Percentiles rank a stretch among this genome's conserved stretches.
phyloP scores from a whole-genome alignment of 2,113 vertebrate genomes.

The Sinocyclocheilus grahami region DNA sequence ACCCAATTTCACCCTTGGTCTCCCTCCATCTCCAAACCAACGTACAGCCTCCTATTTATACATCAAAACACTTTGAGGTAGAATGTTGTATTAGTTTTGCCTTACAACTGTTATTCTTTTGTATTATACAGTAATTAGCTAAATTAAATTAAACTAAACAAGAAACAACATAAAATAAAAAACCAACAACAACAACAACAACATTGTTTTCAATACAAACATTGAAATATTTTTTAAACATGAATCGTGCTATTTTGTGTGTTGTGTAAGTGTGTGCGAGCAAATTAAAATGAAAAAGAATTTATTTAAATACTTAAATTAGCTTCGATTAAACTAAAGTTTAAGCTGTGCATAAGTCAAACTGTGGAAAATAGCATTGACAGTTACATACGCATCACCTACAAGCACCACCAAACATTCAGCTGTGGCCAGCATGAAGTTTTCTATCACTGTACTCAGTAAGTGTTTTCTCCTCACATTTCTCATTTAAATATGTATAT shows the following conservation, averaged over 20 bases:
- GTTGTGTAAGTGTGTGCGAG: too few relatives aligned
- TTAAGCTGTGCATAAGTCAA: neutral
- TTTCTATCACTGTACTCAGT: neutral
- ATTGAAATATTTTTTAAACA: neutral
- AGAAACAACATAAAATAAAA: neutral
- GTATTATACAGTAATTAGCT: neutral
- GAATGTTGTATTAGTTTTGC: neutral
- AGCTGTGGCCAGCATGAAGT: constrained; percentile 4
- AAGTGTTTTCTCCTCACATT: constrained; percentile 12
- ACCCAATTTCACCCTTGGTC: neutral
- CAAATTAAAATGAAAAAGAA: too few relatives aligned
- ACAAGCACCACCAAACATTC: neutral
- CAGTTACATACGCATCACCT: neutral
- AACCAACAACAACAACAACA: neutral
- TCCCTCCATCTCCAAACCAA: neutral
- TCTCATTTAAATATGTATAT: neutral
- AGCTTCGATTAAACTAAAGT: too few relatives aligned
- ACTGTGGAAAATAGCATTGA: neutral
- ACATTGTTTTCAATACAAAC: neutral
- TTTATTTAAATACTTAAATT: too few relatives aligned
- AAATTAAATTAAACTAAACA: neutral
- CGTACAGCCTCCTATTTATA: neutral
- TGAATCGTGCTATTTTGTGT: too few relatives aligned
- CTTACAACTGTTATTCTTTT: neutral
- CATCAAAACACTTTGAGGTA: neutral